Evolutionary conservation across 2,888 invertebrate genomes (phyloP), one percentile per base, ranked within the genome.

Genomic region (Drosophila birchii): DNA sequence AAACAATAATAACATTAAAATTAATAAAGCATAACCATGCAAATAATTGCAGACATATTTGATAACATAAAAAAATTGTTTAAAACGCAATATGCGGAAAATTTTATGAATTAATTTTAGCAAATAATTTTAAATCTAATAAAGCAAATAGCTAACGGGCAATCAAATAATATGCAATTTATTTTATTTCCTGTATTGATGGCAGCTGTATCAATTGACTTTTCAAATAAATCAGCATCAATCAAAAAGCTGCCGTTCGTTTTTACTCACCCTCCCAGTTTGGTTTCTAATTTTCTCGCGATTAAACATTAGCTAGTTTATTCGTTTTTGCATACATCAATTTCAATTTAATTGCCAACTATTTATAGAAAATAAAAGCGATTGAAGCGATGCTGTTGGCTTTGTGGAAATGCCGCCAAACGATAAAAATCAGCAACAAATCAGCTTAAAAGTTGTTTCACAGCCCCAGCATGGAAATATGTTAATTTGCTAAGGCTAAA

Each of bases 321-420:
- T 44, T 38, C 36, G 12, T 6, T 44, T 60, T 71, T 60, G 49
- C 70, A 53, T 72, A 45, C 47, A 63, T 72, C 57, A 49, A 72
- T 47, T 63, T 64, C 58, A 29, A 45, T 80, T 80, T 86, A 86
- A 83, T 86, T 86, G 70, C 57, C 75, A 70, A 63, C 79, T 72
- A 79, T 83, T 79, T 75, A 74, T 71, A 70, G 63, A 47, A 53
- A 73, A 29, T 47, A 47, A 34, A 61, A 61, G 38, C 43, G 38
- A 49, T 63, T 63, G 55, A 11, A 47, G 49, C 47, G 29, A 11
- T 66, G 63, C 53, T 38, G 56, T 57, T 53, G 43, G 79, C 72
- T 83, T 83, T 83, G 83, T 76, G 64, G 18, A 73, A 78, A 76
- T 59, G 83, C 83, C 86, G 82, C 44, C 79, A 71, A 68, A 34